Evolutionary conservation across 37 sponge, comb jelly and placozoan species (phyloP).

Genomic region (Haliclona indistincta): DNA sequence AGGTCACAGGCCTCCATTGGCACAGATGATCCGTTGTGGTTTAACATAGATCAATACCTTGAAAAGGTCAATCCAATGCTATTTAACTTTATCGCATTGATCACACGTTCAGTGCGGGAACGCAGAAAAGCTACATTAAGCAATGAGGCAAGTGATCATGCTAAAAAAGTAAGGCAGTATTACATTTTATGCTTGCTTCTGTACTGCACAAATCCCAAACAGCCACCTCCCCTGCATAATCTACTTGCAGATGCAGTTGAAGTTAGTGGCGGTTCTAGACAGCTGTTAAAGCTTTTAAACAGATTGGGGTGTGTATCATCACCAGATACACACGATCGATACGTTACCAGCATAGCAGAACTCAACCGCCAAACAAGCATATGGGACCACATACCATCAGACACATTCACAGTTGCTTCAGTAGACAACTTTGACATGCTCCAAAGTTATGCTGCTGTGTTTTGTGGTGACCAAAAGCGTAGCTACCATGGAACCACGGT

Average conservation of each 20-base stretch:
- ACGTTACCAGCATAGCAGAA: constrained; percentile 11
- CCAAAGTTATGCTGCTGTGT: constrained; percentile 29
- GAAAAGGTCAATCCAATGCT: constrained; percentile 1
- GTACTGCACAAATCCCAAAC: constrained; percentile 20
- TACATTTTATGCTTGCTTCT: not conserved
- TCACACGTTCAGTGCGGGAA: not conserved
- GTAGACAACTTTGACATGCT: constrained; percentile 50
- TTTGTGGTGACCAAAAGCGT: constrained; percentile 37
- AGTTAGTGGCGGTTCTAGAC: constrained; percentile 26
- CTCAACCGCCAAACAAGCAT: not conserved
- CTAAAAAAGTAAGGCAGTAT: not conserved
- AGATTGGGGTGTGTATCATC: constrained; percentile 10
- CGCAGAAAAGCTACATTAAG: not conserved
- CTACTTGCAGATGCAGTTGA: constrained; percentile 32
- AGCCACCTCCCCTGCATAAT: constrained; percentile 4
- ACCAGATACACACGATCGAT: constrained; percentile 20
- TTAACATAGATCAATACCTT: constrained; percentile 1
- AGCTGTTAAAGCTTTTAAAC: constrained; percentile 16
- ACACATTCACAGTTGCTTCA: constrained; percentile 10
- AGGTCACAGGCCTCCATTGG: too few species aligned
- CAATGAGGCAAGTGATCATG: too few species aligned
- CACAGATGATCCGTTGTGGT: too few species aligned
- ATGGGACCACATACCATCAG: constrained; percentile 4
- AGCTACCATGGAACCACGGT: constrained; percentile 36
- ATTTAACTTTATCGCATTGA: not conserved